Base-by-base conservation (phyloP, 2,888 invertebrate species). In the Leptarthrus brevirostris region DNA sequence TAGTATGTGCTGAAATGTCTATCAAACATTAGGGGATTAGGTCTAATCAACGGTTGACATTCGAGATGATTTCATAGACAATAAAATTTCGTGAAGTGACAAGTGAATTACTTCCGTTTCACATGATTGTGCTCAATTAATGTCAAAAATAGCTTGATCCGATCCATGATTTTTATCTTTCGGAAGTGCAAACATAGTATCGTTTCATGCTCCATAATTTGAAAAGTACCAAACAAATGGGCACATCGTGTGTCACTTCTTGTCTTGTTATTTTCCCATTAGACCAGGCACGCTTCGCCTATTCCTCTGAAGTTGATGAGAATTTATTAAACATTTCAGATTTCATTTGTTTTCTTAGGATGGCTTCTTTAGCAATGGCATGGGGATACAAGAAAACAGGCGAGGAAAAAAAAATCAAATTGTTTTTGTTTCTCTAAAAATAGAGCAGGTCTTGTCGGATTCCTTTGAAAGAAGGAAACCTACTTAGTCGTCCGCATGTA, bases 381-480 rank as follows among this genome's bases (percentile, higher is more conserved):
- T n/a, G n/a, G 24, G 22, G 12, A 5, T 12, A 54, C 6, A 24
- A 40, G 36, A 2, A 61, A 16, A 6, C 18, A 5, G n/a, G 40
- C 36, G 5, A n/a, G 8, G 10, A 40, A 61, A 61, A 61, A 61
- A 30, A 30, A 18, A 36, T 16, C n/a, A 30, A n/a, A n/a, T n/a
- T n/a, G n/a, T n/a, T 56, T 56, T 30, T 16, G 30, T 56, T n/a
- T n/a, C 24, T 36, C 61, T 61, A 61, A 61, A 61, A 61, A 61
- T 61, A 61, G 22, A 20, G 34, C 40, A 34, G 36, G 18, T 40
- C 36, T 61, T 16, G 61, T 40, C 61, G 61, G 61, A 61, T 61
- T 61, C 40, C 61, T 61, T 61, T 61, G 36, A 61, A 36, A 61
- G 61, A 22, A 61, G 61, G 61, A 61, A 61, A 61, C 36, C 61